These are phyloP conservation scores for Tolmerus cingulatus DNA, from an alignment of 2,888 invertebrate genomes.

Conservation along the genomic window DNA sequence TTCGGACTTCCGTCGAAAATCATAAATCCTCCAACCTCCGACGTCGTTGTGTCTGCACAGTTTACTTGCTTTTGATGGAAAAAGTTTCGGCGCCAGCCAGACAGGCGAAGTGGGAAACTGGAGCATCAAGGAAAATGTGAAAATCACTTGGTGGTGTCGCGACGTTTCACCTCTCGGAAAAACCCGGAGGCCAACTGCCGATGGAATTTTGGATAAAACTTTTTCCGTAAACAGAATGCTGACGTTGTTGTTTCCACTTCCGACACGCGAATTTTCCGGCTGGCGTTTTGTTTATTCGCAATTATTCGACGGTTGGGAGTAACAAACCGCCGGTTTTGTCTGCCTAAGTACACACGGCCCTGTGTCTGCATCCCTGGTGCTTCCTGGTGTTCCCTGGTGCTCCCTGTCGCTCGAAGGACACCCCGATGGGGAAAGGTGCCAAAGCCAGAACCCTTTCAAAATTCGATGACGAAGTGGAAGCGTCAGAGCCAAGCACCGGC, in stretches of 20 bases:
- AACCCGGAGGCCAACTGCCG: not conserved
- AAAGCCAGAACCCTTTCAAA: not conserved
- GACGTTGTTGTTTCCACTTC: not conserved
- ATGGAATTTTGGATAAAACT: not conserved
- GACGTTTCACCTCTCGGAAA: not conserved
- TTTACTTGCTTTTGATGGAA: slow-evolving; percentile 18
- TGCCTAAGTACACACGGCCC: not conserved
- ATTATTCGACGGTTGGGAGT: not conserved
- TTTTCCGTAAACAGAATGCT: not conserved
- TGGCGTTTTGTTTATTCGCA: not conserved
- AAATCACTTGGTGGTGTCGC: not conserved
- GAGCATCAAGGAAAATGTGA: not conserved
- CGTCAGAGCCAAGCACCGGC: not conserved
- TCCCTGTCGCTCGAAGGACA: not conserved
- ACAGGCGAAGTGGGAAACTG: slow-evolving; percentile 14
- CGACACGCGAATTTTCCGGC: not conserved
- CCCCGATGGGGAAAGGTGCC: not conserved
- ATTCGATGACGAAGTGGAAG: not conserved
- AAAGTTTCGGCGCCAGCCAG: slow-evolving; percentile 36
- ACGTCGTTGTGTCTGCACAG: slow-evolving; percentile 20
- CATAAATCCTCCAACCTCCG: slow-evolving; percentile 11
- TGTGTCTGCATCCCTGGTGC: not conserved
- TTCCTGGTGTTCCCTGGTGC: not conserved
- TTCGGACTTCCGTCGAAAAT: not conserved
- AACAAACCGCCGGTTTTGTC: not conserved